Evolutionary conservation across 2,888 invertebrate genomes (phyloP).

Genomic region (Lumbricus terrestris): DNA sequence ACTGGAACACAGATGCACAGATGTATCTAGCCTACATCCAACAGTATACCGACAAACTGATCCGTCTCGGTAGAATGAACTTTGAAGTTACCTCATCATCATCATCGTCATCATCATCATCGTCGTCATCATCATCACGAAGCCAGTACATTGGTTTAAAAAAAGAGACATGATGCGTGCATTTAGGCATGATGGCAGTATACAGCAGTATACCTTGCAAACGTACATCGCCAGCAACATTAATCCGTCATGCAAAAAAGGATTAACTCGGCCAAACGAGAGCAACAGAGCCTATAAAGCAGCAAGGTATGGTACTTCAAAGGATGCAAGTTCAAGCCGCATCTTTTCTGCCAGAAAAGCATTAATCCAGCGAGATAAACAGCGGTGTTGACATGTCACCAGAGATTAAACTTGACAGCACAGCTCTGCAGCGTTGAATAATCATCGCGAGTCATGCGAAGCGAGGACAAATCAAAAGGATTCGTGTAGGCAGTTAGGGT

Average conservation of each 20-base stretch:
- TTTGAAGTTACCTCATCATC: neutral
- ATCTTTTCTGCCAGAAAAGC: neutral
- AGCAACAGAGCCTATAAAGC: neutral
- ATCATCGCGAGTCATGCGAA: neutral
- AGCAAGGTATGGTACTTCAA: neutral
- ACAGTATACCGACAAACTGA: neutral
- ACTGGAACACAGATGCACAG: neutral
- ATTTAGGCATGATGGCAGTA: neutral
- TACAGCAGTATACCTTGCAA: neutral
- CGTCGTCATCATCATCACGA: neutral
- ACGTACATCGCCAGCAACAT: neutral
- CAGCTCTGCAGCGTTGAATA: neutral
- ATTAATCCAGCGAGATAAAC: neutral
- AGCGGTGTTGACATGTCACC: neutral
- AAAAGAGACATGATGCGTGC: neutral
- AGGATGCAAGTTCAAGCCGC: neutral
- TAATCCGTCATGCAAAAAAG: neutral
- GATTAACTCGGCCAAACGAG: neutral
- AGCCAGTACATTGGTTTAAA: neutral
- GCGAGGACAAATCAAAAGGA: neutral
- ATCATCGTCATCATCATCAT: neutral
- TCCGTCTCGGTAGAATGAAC: neutral
- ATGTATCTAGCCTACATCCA: too few relatives aligned
- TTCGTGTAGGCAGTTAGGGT: neutral
- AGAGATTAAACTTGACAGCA: neutral